Evolutionary conservation across 2,888 invertebrate genomes (phyloP).

Genomic region (Caenorhabditis sp.): DNA sequence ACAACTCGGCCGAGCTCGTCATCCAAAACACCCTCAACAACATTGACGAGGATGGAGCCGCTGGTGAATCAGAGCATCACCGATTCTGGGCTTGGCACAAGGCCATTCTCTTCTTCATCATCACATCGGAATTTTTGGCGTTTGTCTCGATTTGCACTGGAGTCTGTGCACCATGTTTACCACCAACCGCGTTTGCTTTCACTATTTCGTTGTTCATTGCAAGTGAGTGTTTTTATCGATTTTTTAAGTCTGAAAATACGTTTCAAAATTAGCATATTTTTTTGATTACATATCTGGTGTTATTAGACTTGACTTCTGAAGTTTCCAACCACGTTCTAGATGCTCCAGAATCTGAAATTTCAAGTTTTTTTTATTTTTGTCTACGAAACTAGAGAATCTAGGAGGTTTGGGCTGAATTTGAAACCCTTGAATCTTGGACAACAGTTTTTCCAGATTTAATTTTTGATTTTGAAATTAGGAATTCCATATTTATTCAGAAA

Average conservation of each 20-base stretch:
- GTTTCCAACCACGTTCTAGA: too few relatives aligned
- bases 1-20: conserved; percentile 68
- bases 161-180: conserved; percentile 66
- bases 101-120: conserved; percentile 69
- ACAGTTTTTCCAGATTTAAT: too few relatives aligned
- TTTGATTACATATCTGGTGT: too few relatives aligned
- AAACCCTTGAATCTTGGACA: too few relatives aligned
- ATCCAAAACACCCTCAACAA: conserved; percentile 69
- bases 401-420: too few relatives aligned
- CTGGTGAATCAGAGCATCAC: conserved; percentile 69
- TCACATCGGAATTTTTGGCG: conserved; percentile 63
- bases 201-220: conserved; percentile 67
- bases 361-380: too few relatives aligned
- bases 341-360: too few relatives aligned
- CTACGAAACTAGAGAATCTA: too few relatives aligned
- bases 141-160: conserved; percentile 68
- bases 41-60: conserved; percentile 70
- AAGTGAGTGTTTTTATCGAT: conserved; percentile 45
- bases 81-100: conserved; percentile 70
- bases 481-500: too few relatives aligned
- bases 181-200: conserved; percentile 65
- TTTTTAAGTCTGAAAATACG: not conserved
- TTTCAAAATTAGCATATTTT: not conserved
- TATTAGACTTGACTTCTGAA: too few relatives aligned
- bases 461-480: too few relatives aligned